Conservation (phyloP, 2,797 vertebrate genomes). For the Gymnoscopelus microlampas region DNA sequence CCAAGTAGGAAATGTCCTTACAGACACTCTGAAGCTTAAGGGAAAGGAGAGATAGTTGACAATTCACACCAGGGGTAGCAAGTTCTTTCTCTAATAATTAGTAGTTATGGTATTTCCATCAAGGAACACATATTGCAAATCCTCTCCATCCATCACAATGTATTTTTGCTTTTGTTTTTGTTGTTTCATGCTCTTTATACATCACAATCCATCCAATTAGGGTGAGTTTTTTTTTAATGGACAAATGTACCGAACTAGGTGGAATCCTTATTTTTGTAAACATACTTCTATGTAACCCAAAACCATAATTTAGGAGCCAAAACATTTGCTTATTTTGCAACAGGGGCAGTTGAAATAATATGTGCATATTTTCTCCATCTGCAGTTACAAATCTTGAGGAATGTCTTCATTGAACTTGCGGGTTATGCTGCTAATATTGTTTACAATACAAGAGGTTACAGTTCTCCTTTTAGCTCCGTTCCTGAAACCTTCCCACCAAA, state of each 20-base stretch:
- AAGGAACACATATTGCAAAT: background rate
- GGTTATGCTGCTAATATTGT: conserved; percentile 22
- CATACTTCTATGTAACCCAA: background rate
- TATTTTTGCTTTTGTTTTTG: too few species aligned
- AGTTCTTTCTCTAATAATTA: conserved; percentile 5
- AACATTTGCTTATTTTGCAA: background rate
- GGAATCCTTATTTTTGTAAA: background rate
- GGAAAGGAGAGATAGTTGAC: conserved; percentile 68
- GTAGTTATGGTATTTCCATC: background rate
- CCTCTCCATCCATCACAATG: background rate
- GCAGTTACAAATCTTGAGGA: conserved; percentile 15
- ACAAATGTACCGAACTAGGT: too few species aligned
- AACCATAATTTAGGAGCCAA: background rate
- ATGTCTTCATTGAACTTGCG: conserved; percentile 18
- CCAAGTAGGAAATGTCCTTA: conserved; percentile 86
- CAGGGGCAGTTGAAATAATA: background rate
- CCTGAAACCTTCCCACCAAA: conserved; percentile 30
- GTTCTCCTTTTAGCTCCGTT: conserved; percentile 44
- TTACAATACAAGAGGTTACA: conserved; percentile 35
- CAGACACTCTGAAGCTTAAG: conserved; percentile 84
- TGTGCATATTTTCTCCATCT: conserved; percentile 25
- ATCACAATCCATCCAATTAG: too few species aligned
- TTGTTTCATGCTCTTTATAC: too few species aligned
- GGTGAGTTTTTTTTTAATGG: too few species aligned
- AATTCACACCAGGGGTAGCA: conserved; percentile 31